These are phyloP conservation scores for Anagrus nilaparvatae DNA, from an alignment of 1,140 invertebrate species.

Conservation along the genomic window DNA sequence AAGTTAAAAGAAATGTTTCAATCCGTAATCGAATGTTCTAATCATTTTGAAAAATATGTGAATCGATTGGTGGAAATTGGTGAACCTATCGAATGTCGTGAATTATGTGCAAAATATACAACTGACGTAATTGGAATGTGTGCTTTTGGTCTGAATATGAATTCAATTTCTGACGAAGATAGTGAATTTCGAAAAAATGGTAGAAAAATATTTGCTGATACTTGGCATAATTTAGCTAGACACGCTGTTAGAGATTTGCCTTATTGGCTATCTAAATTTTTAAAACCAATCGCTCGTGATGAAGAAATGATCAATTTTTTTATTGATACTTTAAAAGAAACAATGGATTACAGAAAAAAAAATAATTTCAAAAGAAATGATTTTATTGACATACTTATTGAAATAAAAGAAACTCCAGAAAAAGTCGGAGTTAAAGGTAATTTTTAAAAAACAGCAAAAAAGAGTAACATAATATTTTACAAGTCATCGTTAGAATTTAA, in stretches of 20 bases:
- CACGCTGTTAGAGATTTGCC: conserved; percentile 31
- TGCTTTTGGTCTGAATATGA: conserved; percentile 49
- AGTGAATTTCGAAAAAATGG: conserved; percentile 37
- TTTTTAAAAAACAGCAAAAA: background rate
- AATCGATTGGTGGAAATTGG: conserved; percentile 7
- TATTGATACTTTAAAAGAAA: conserved; percentile 43
- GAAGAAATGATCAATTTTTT: conserved; percentile 43
- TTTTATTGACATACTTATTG: conserved; percentile 50
- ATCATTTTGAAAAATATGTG: conserved; percentile 24
- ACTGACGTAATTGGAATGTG: conserved; percentile 50
- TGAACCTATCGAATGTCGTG: conserved; percentile 31
- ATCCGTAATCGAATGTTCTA: conserved; percentile 35
- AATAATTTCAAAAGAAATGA: conserved; percentile 43
- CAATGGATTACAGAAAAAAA: conserved; percentile 42
- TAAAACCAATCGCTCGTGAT: conserved; percentile 30
- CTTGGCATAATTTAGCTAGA: conserved; percentile 25
- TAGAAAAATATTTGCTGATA: conserved; percentile 37
- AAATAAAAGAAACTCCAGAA: conserved; percentile 33
- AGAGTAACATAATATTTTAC: conserved; percentile 7
- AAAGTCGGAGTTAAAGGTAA: conserved; percentile 10
- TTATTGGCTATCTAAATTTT: conserved; percentile 13
- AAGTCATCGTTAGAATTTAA: too few species aligned
- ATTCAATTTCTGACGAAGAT: conserved; percentile 41
- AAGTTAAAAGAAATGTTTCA: conserved; percentile 48
- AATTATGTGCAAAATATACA: conserved; percentile 42